A percentile compares a stretch with the other conserved stretches of the same genome.
These are phyloP conservation scores for Perognathus longimembris DNA, from an alignment of 2,113 vertebrate species.

Conservation along the genomic window DNA sequence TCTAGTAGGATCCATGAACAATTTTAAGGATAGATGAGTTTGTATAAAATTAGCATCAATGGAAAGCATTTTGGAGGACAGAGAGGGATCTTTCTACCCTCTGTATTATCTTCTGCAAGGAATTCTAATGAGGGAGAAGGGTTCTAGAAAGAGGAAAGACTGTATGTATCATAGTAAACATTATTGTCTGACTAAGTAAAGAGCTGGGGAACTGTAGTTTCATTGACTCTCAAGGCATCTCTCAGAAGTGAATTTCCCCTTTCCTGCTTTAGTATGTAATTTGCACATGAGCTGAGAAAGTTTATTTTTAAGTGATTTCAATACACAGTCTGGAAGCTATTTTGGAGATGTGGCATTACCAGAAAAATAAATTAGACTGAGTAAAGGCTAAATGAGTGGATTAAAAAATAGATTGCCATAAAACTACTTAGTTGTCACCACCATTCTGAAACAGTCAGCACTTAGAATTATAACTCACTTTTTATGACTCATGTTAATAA, in stretches of 20 bases:
- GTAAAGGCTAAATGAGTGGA: slow-evolving; percentile 43
- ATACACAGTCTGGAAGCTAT: slow-evolving; percentile 73
- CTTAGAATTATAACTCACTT: slow-evolving; percentile 41
- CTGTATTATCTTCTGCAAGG: background rate
- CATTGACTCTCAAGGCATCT: slow-evolving; percentile 64
- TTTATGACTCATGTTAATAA: slow-evolving; percentile 49
- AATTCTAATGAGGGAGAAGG: background rate
- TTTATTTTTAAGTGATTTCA: slow-evolving; percentile 74
- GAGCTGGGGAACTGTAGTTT: slow-evolving; percentile 23
- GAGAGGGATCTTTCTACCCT: background rate
- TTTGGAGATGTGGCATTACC: slow-evolving; percentile 62
- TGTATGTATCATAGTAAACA: slow-evolving; percentile 31
- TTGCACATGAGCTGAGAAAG: slow-evolving; percentile 71
- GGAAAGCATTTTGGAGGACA: background rate
- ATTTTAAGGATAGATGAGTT: background rate
- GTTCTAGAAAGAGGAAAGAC: background rate
- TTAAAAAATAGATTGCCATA: slow-evolving; percentile 52
- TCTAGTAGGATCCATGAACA: background rate
- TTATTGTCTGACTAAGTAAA: slow-evolving; percentile 40
- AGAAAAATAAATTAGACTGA: slow-evolving; percentile 56
- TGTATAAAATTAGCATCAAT: background rate
- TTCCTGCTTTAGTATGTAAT: slow-evolving; percentile 67
- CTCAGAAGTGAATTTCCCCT: slow-evolving; percentile 48
- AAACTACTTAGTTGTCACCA: slow-evolving; percentile 25
- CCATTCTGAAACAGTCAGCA: slow-evolving; percentile 48